A percentile compares a stretch with the other conserved stretches of the same genome.
These are phyloP conservation scores for Malurus cyaneus DNA, from an alignment of 2,113 vertebrate genomes.

Conservation along the genomic window DNA sequence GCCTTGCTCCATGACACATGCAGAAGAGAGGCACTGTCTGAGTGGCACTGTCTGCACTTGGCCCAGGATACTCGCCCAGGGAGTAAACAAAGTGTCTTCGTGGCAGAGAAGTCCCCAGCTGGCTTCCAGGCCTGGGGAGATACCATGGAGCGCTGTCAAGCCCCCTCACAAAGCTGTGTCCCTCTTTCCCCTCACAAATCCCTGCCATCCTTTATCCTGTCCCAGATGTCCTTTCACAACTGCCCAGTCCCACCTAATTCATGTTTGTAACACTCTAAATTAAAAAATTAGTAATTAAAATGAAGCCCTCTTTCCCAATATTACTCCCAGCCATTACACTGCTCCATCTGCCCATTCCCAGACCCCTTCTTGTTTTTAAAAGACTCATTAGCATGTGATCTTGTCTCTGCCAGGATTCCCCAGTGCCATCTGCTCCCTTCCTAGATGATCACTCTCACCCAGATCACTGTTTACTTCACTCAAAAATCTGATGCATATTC, in stretches of 20 bases:
- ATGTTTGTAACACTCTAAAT: slow-evolving; percentile 15
- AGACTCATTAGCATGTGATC: slow-evolving; percentile 41
- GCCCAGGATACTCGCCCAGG: not conserved
- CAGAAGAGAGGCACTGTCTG: not conserved
- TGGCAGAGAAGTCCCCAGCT: not conserved
- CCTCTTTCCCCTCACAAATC: not conserved
- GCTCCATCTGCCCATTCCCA: slow-evolving; percentile 52
- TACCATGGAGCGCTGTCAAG: rapidly evolving
- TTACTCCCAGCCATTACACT: slow-evolving; percentile 11
- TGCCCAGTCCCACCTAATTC: slow-evolving; percentile 30
- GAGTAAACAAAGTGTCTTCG: rapidly evolving
- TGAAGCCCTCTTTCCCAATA: slow-evolving; percentile 19
- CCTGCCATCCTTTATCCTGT: slow-evolving; percentile 21
- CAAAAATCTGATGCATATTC: not conserved
- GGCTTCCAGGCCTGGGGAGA: not conserved
- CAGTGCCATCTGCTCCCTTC: slow-evolving; percentile 43
- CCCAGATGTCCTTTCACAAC: slow-evolving; percentile 46
- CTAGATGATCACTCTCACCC: not conserved
- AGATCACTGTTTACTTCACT: not conserved
- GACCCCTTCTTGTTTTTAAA: slow-evolving; percentile 11
- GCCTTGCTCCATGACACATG: not conserved
- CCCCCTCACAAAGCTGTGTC: not conserved
- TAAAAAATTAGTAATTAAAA: slow-evolving; percentile 62
- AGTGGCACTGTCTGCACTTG: not conserved
- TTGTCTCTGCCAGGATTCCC: slow-evolving; percentile 43